Evolutionary conservation across 53 echinoderm and acorn worm genomes (phyloP).

Genomic region (Patiria pectinifera): DNA sequence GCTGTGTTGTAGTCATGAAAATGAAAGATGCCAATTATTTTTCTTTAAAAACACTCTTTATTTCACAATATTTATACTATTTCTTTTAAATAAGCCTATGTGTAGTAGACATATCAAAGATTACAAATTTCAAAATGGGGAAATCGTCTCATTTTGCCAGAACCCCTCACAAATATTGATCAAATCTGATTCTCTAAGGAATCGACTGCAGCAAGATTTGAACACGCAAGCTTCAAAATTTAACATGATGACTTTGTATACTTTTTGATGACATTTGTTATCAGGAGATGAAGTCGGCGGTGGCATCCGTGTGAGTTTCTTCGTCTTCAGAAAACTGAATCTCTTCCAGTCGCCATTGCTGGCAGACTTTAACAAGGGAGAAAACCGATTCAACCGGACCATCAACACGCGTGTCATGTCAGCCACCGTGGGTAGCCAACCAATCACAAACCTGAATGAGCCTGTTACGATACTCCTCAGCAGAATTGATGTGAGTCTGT

Average conservation of each 20-base stretch:
- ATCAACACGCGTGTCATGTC: slow-evolving; percentile 80
- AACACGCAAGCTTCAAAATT: neutral
- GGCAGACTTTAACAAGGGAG: slow-evolving; percentile 31
- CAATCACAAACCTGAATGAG: slow-evolving; percentile 61
- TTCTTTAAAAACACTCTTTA: too few relatives aligned
- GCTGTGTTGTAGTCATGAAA: too few relatives aligned
- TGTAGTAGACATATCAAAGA: too few relatives aligned
- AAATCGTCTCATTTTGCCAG: too few relatives aligned
- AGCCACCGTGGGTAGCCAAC: slow-evolving; percentile 65
- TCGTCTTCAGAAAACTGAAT: slow-evolving; percentile 54
- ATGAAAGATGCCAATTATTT: too few relatives aligned
- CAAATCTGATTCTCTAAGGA: too few relatives aligned
- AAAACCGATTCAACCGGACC: slow-evolving; percentile 35
- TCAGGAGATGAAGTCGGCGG: neutral
- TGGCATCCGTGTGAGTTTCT: slow-evolving; percentile 67
- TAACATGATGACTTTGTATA: neutral
- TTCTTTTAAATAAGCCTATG: too few relatives aligned
- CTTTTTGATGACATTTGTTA: neutral
- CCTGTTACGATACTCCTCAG: slow-evolving; percentile 62
- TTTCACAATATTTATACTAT: too few relatives aligned
- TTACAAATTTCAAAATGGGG: too few relatives aligned
- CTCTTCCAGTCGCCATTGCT: slow-evolving; percentile 63
- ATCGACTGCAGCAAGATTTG: neutral
- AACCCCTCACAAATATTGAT: too few relatives aligned
- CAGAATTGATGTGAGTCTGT: slow-evolving; percentile 38